Conservation (phyloP, 2,113 vertebrate genomes). For the Bungarus multicinctus region DNA sequence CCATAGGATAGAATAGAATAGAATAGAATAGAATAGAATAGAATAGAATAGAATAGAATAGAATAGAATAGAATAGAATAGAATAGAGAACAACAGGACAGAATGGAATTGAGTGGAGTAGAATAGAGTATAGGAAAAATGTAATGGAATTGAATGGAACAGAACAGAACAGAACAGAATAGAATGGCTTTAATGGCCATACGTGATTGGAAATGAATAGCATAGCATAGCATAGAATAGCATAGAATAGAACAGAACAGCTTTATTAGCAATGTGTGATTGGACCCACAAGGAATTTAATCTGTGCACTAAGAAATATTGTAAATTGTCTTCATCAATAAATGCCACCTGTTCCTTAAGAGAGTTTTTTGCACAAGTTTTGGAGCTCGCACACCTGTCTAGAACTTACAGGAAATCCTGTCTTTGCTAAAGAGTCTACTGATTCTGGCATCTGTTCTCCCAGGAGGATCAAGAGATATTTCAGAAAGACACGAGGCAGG, state of each 20-base stretch:
- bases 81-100: too few species aligned
- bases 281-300: neutral
- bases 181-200: too few species aligned
- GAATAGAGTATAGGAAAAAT: too few species aligned
- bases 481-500: neutral
- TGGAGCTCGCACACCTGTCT: slow-evolving; percentile 18
- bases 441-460: slow-evolving; percentile 41
- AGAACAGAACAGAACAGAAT: too few species aligned
- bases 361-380: neutral
- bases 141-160: too few species aligned
- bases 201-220: too few species aligned
- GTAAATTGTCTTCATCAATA: neutral
- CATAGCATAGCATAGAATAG: too few species aligned
- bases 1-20: too few species aligned
- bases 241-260: neutral
- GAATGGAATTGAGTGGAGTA: fast-evolving
- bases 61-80: fast-evolving
- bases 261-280: neutral
- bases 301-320: neutral
- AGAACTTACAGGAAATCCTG: slow-evolving; percentile 28
- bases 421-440: slow-evolving; percentile 37
- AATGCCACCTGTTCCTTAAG: neutral
- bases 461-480: slow-evolving; percentile 20
- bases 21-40: fast-evolving
- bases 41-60: fast-evolving